Conservation (phyloP, 2,797 vertebrate genomes). For the Oryzias sinensis region DNA sequence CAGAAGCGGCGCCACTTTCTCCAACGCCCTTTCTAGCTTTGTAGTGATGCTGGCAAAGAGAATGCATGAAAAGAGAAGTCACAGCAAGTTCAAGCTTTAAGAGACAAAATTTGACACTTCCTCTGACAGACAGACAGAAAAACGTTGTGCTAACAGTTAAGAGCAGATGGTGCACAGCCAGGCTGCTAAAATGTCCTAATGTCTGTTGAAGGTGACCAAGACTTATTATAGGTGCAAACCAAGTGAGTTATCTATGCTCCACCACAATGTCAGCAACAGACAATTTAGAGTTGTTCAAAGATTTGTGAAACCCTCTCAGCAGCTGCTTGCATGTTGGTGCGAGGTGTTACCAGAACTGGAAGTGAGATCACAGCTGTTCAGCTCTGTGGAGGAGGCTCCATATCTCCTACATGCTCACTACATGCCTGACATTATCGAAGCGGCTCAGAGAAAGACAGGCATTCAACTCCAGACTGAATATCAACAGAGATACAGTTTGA, state of each 20-base stretch:
- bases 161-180: slow-evolving; percentile 16
- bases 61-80: slow-evolving; percentile 22
- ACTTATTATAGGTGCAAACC: slow-evolving; percentile 44
- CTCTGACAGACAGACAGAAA: slow-evolving; percentile 13
- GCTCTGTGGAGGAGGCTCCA: slow-evolving; percentile 35
- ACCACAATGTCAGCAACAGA: slow-evolving; percentile 19
- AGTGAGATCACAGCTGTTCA: slow-evolving; percentile 37
- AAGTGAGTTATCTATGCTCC: slow-evolving; percentile 11
- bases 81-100: slow-evolving; percentile 1
- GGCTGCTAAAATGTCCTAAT: slow-evolving; percentile 9
- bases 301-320: slow-evolving; percentile 10
- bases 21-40: slow-evolving; percentile 82
- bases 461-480: slow-evolving; percentile 31
- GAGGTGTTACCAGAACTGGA: slow-evolving; percentile 39
- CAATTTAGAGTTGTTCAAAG: slow-evolving; percentile 14
- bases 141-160: slow-evolving; percentile 21
- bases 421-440: slow-evolving; percentile 75
- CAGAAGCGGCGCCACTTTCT: slow-evolving; percentile 93
- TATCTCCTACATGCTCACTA: slow-evolving; percentile 72
- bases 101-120: slow-evolving; percentile 7
- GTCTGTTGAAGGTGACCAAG: slow-evolving; percentile 21
- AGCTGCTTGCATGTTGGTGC: slow-evolving; percentile 45
- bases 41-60: slow-evolving; percentile 76
- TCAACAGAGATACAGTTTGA: slow-evolving; percentile 63
- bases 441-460: slow-evolving; percentile 47